Conservation (phyloP, 2,113 vertebrate genomes). For the Hydrochoerus hydrochaeris region DNA sequence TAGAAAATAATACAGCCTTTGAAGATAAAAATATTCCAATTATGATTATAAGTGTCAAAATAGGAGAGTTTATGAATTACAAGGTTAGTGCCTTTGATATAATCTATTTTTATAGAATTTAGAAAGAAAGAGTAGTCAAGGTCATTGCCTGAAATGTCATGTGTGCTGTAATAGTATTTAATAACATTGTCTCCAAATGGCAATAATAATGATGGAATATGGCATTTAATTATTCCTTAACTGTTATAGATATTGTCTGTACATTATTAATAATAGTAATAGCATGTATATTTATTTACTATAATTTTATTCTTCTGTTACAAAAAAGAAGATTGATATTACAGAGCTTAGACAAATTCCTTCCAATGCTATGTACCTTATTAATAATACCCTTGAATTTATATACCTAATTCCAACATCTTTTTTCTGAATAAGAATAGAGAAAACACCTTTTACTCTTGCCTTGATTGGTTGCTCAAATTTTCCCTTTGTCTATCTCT, state of each 20-base stretch:
- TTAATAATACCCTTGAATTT: not conserved
- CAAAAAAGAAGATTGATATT: not conserved
- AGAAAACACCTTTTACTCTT: not conserved
- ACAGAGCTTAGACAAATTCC: not conserved
- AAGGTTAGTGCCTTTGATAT: not conserved
- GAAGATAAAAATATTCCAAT: not conserved
- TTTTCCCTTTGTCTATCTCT: not conserved
- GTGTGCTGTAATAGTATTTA: not conserved
- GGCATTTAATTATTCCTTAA: not conserved
- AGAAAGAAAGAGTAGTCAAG: not conserved
- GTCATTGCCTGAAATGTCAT: not conserved
- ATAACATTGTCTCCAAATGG: not conserved
- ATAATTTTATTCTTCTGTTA: not conserved
- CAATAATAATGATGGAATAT: not conserved
- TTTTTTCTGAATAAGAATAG: not conserved
- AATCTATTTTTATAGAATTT: not conserved
- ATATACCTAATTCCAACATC: not conserved
- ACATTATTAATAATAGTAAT: not conserved
- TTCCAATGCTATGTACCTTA: not conserved
- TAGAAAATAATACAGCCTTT: not conserved
- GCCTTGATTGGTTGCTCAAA: not conserved
- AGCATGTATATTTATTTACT: not conserved
- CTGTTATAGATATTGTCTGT: not conserved
- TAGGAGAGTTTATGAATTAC: not conserved
- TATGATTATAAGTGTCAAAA: not conserved